Evolutionary conservation across 92 coral and sea anemone species (phyloP).

Genomic region (Epizoanthus illoricatus): DNA sequence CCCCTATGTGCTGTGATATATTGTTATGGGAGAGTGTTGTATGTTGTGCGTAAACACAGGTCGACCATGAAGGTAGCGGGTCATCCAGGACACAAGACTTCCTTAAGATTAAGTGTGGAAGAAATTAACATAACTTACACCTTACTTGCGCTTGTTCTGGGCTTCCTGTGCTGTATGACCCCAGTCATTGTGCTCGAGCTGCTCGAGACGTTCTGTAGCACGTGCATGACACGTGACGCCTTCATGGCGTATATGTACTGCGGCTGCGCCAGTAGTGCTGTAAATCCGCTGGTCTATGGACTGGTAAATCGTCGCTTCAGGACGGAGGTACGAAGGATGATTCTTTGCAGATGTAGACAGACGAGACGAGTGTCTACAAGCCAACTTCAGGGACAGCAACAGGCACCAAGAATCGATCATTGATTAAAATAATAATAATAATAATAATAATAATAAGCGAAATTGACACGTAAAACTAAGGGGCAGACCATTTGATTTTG

Average conservation of each 20-base stretch:
- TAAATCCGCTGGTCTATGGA: conserved; percentile 41
- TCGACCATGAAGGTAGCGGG: neutral
- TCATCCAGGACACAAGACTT: neutral
- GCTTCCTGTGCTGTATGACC: conserved; percentile 24
- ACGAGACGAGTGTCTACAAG: neutral
- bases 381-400: too few species aligned
- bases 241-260: conserved; percentile 36
- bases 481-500: too few species aligned
- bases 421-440: too few species aligned
- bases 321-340: neutral
- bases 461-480: too few species aligned
- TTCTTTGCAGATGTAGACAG: neutral
- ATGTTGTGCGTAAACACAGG: conserved; percentile 19
- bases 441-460: too few species aligned
- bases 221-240: conserved; percentile 41
- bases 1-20: conserved; percentile 23
- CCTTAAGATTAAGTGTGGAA: conserved; percentile 16
- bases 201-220: conserved; percentile 29
- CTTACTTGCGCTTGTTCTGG: conserved; percentile 18
- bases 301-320: conserved; percentile 40
- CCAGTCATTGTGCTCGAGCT: conserved; percentile 26
- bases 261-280: conserved; percentile 25
- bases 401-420: too few species aligned
- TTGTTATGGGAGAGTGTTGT: conserved; percentile 20
- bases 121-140: conserved; percentile 32